Percentiles rank a stretch among this genome's conserved stretches.
phyloP scores from a whole-genome alignment of 2,888 invertebrate species.

The Candidula unifasciata region DNA sequence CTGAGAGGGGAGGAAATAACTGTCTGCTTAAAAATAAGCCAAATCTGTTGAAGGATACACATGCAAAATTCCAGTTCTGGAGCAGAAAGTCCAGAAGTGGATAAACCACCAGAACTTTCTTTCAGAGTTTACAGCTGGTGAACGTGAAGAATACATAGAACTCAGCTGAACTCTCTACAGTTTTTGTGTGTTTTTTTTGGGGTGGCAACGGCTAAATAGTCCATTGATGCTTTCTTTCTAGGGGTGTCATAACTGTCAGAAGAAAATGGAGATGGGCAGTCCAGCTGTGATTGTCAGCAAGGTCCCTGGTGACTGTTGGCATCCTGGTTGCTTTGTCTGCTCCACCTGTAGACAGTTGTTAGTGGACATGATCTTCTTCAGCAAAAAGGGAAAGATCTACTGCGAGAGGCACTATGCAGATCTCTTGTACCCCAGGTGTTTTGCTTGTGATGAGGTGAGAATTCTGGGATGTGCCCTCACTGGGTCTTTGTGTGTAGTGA shows the following conservation, averaged over 20 bases:
- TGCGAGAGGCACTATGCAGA: conserved; percentile 72
- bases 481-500: neutral
- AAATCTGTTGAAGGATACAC: too few species aligned
- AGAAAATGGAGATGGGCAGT: conserved; percentile 62
- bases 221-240: conserved; percentile 45
- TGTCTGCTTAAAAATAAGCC: too few species aligned
- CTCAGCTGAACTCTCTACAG: too few species aligned
- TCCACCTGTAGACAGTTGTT: conserved; percentile 67
- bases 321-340: conserved; percentile 71
- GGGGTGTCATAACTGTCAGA: conserved; percentile 67
- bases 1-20: too few species aligned
- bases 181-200: too few species aligned
- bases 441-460: conserved; percentile 70
- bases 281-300: conserved; percentile 65
- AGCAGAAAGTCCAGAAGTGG: too few species aligned
- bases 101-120: too few species aligned
- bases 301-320: conserved; percentile 65
- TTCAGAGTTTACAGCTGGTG: too few species aligned
- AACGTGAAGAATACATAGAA: too few species aligned
- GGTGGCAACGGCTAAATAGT: too few species aligned
- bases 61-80: too few species aligned
- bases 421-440: conserved; percentile 67
- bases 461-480: neutral
- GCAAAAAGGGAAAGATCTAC: conserved; percentile 66
- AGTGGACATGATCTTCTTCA: conserved; percentile 71